A percentile compares a stretch with the other conserved stretches of the same genome.
These are phyloP conservation scores for Oplegnathus fasciatus DNA, from an alignment of 2,113 vertebrate genomes.

Conservation along the genomic window DNA sequence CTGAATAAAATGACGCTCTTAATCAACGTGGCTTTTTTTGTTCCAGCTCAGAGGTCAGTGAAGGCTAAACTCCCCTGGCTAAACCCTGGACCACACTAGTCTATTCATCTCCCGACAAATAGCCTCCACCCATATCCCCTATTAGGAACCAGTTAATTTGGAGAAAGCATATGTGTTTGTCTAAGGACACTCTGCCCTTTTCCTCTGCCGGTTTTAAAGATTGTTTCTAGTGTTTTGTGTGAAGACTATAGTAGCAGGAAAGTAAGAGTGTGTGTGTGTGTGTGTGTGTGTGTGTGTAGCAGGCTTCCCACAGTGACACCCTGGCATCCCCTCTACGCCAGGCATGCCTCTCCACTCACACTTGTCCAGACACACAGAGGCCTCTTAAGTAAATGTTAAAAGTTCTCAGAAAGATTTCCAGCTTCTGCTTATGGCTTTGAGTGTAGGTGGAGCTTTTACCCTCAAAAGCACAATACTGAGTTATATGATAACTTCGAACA, in stretches of 20 bases:
- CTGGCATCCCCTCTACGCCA: slow-evolving; percentile 69
- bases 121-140: slow-evolving; percentile 57
- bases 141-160: slow-evolving; percentile 56
- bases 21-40: slow-evolving; percentile 79
- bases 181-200: slow-evolving; percentile 68
- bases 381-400: slow-evolving; percentile 66
- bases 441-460: not conserved
- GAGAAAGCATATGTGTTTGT: slow-evolving; percentile 77
- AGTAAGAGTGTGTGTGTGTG: slow-evolving; percentile 19
- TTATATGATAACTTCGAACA: not conserved
- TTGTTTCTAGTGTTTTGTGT: slow-evolving; percentile 61
- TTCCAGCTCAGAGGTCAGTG: slow-evolving; percentile 73
- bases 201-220: slow-evolving; percentile 67
- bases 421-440: slow-evolving; percentile 20
- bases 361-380: slow-evolving; percentile 59
- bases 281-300: not conserved
- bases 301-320: slow-evolving; percentile 70
- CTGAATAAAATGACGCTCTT: slow-evolving; percentile 81
- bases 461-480: not conserved
- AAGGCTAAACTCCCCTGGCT: slow-evolving; percentile 71
- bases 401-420: slow-evolving; percentile 53
- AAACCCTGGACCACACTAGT: slow-evolving; percentile 63
- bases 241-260: slow-evolving; percentile 46
- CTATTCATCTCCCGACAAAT: slow-evolving; percentile 70
- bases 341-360: slow-evolving; percentile 73